These are phyloP conservation scores for Clusia tigrina DNA, from an alignment of 2,888 invertebrate species.

Conservation along the genomic window DNA sequence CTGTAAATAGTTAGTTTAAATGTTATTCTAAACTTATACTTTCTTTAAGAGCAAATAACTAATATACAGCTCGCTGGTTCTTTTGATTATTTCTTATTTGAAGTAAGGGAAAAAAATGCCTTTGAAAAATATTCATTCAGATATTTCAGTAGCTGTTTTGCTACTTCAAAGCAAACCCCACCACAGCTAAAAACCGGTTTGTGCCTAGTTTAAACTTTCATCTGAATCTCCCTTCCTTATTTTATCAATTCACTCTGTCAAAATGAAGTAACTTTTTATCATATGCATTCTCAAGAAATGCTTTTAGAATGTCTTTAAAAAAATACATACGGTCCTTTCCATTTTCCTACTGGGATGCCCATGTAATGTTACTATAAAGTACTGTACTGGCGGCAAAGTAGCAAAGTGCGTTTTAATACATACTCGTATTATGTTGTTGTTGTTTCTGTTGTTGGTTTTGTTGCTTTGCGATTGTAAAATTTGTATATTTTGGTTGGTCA, in stretches of 20 bases:
- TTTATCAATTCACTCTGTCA: no score
- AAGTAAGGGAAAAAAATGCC: neutral
- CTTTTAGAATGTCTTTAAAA: neutral
- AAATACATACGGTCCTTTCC: neutral
- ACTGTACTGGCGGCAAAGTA: constrained; percentile 11
- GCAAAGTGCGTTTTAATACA: constrained; percentile 33
- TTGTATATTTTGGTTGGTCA: constrained; percentile 8
- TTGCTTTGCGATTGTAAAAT: constrained; percentile 2
- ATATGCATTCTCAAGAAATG: no score
- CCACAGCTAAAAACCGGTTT: no score
- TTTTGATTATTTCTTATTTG: neutral
- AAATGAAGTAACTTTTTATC: no score
- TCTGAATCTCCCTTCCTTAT: no score
- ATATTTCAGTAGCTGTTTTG: no score
- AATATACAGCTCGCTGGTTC: neutral
- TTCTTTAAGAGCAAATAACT: neutral
- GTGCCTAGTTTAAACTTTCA: no score
- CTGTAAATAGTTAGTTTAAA: neutral
- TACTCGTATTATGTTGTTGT: constrained; percentile 20
- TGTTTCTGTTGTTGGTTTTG: constrained; percentile 1
- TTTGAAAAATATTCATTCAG: neutral
- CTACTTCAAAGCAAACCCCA: no score
- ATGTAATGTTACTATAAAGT: neutral
- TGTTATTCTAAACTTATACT: neutral
- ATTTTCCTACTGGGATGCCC: neutral